Conservation (phyloP, 2,888 invertebrate species). For the Polyommatus iphigenia region DNA sequence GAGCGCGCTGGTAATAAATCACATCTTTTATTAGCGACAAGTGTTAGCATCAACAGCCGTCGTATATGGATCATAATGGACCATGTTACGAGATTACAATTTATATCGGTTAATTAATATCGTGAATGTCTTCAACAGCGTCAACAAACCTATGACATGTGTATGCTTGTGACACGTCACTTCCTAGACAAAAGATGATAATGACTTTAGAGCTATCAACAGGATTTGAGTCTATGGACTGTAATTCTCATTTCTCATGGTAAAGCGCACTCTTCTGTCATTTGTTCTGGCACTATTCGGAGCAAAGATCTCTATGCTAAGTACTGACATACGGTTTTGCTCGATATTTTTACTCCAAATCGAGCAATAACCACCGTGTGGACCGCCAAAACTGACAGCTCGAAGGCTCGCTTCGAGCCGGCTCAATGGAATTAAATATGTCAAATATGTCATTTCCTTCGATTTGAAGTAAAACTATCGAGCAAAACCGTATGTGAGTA, state of each 20-base stretch:
- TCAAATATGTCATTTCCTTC: too few species aligned
- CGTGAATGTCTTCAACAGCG: neutral
- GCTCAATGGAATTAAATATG: too few species aligned
- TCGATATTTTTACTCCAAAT: too few species aligned
- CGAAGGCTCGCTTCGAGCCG: too few species aligned
- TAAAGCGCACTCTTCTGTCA: neutral
- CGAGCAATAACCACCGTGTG: too few species aligned
- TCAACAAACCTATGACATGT: neutral
- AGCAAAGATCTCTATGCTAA: too few species aligned
- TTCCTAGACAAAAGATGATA: neutral
- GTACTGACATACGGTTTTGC: too few species aligned
- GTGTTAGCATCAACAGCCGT: neutral
- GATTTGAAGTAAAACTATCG: too few species aligned
- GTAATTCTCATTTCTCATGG: neutral
- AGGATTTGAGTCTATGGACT: neutral
- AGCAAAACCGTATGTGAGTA: too few species aligned
- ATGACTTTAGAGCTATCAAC: neutral
- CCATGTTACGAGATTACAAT: neutral
- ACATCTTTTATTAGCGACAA: constrained; percentile 1
- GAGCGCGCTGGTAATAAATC: constrained; percentile 7
- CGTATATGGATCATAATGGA: constrained; percentile 24
- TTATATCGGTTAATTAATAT: constrained; percentile 23
- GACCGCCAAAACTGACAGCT: too few species aligned
- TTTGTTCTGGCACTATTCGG: too few species aligned
- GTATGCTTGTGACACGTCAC: neutral